phyloP scores from a whole-genome alignment of 2,113 vertebrate genomes.

The Tupaia chinensis region DNA sequence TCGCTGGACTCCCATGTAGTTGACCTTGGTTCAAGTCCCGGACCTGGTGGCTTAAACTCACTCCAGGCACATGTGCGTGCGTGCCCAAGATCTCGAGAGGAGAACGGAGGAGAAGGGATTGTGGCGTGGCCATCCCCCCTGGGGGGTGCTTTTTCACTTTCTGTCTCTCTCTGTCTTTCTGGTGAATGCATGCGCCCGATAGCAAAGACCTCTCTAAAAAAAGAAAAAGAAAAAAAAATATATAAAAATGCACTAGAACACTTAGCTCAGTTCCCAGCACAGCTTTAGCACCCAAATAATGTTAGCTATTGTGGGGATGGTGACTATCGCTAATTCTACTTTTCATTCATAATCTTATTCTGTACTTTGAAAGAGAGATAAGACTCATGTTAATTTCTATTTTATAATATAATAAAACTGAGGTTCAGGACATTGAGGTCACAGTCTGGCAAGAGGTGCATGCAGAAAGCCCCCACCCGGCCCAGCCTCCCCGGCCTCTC shows the following conservation, averaged over 20 bases:
- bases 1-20: too few relatives aligned
- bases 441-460: not conserved
- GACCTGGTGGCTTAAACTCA: too few relatives aligned
- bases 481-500: not conserved
- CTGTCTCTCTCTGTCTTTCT: too few relatives aligned
- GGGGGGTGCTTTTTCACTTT: too few relatives aligned
- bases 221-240: not conserved
- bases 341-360: not conserved
- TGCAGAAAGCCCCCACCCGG: not conserved
- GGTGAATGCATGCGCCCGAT: too few relatives aligned
- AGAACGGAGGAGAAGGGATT: too few relatives aligned
- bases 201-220: too few relatives aligned
- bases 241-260: not conserved
- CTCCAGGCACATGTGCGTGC: too few relatives aligned
- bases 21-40: too few relatives aligned
- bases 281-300: not conserved
- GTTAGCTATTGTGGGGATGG: not conserved
- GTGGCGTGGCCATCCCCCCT: too few relatives aligned
- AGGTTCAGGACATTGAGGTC: not conserved
- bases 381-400: not conserved
- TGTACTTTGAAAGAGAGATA: not conserved
- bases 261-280: not conserved
- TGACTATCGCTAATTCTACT: not conserved
- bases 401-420: not conserved
- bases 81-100: too few relatives aligned